Percentiles rank a stretch among this genome's conserved stretches.
These are phyloP conservation scores for Calidris pygmaea DNA, from an alignment of 2,113 vertebrate species.

Conservation along the genomic window DNA sequence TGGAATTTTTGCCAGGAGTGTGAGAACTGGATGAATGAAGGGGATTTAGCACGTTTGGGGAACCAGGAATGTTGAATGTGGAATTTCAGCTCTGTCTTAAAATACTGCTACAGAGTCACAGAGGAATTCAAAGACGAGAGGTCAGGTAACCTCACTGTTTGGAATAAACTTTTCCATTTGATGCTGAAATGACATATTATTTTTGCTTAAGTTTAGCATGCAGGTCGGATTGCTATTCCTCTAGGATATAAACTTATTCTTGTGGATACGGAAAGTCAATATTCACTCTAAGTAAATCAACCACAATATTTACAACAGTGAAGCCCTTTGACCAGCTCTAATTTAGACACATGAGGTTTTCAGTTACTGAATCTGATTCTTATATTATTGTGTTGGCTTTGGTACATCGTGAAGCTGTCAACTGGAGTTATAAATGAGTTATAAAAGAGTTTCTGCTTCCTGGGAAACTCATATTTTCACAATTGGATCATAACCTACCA, in stretches of 20 bases:
- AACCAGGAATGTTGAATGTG: not conserved
- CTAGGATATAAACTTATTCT: not conserved
- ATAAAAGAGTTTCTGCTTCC: not conserved
- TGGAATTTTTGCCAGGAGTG: not conserved
- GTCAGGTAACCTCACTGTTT: not conserved
- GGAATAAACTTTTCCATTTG: not conserved
- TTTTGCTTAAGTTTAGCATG: not conserved
- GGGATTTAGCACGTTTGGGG: not conserved
- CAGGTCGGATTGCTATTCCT: not conserved
- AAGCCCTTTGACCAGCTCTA: not conserved
- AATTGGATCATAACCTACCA: not conserved
- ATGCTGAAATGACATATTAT: not conserved
- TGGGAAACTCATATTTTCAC: not conserved
- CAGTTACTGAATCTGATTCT: not conserved
- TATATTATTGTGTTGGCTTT: not conserved
- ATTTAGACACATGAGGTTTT: conserved; percentile 6
- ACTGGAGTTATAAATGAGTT: not conserved
- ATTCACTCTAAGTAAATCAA: not conserved
- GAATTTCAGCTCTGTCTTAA: not conserved
- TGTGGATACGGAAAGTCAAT: not conserved
- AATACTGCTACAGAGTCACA: not conserved
- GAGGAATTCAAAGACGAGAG: not conserved
- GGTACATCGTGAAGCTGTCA: not conserved
- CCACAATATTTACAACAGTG: not conserved
- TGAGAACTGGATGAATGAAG: not conserved